Percentiles rank a stretch among this genome's conserved stretches.
These are phyloP conservation scores for Monochamus alternatus DNA, from an alignment of 2,888 invertebrate genomes.

Conservation along the genomic window DNA sequence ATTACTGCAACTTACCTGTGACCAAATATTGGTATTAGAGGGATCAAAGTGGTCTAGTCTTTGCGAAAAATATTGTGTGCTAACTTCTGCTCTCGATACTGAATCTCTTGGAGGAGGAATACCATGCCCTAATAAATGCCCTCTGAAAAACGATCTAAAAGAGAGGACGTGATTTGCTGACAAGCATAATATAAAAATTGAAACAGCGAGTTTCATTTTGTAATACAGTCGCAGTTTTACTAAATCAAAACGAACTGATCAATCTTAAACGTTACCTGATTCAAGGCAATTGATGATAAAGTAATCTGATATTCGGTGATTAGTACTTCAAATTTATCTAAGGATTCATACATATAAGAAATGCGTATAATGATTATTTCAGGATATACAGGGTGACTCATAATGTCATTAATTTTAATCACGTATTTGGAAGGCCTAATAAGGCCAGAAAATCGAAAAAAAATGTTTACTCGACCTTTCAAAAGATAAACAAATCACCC, in stretches of 20 bases:
- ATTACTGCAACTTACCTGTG: constrained; percentile 17
- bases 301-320: constrained; percentile 5
- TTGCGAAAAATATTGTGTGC: constrained; percentile 59
- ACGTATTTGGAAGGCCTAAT: no score
- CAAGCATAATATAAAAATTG: background rate
- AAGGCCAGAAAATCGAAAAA: no score
- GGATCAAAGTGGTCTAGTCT: constrained; percentile 35
- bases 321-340: background rate
- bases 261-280: background rate
- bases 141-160: background rate
- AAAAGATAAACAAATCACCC: no score
- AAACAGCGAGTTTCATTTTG: background rate
- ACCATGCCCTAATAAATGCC: background rate
- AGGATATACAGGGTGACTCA: no score
- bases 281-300: constrained; percentile 32
- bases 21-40: constrained; percentile 18
- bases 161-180: background rate
- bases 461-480: no score
- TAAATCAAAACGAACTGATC: background rate
- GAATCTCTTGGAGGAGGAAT: background rate
- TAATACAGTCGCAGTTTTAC: background rate
- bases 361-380: no score
- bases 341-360: no score
- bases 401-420: no score
- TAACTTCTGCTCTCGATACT: background rate